Evolutionary conservation across 2,113 vertebrate species (phyloP).

Genomic region (Gallinago media): DNA sequence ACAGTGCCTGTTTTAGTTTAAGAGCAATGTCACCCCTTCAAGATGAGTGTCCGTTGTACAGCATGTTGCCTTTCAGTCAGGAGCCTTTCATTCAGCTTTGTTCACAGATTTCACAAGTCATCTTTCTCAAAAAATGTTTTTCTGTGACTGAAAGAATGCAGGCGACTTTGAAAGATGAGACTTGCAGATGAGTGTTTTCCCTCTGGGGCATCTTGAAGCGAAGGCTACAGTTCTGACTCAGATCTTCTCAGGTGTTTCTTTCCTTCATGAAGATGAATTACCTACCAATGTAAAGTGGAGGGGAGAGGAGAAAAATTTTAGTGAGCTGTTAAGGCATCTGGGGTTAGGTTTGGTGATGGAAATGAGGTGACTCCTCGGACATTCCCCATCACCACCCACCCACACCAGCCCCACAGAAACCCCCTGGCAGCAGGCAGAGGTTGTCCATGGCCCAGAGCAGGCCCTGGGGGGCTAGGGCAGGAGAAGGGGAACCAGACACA

Average conservation of each 20-base stretch:
- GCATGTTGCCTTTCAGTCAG: neutral
- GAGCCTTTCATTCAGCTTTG: neutral
- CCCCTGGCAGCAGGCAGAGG: neutral
- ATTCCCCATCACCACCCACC: neutral
- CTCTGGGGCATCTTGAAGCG: constrained; percentile 37
- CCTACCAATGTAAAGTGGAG: neutral
- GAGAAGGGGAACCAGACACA: neutral
- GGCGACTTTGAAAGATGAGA: neutral
- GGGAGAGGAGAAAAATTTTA: neutral
- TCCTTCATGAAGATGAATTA: neutral
- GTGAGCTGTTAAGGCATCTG: neutral
- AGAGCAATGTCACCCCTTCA: constrained; percentile 11
- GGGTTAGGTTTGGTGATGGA: neutral
- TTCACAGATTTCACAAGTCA: constrained; percentile 38
- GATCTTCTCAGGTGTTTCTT: neutral
- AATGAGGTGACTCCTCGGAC: neutral
- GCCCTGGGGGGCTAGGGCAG: neutral
- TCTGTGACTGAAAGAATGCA: neutral
- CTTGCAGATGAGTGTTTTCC: neutral
- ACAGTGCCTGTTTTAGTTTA: neutral
- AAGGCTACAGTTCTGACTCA: fast-evolving
- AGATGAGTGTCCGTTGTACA: constrained; percentile 56
- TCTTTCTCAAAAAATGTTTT: constrained; percentile 14
- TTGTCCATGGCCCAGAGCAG: neutral
- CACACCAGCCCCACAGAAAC: neutral